Evolutionary conservation across 1,140 invertebrate genomes (phyloP), one percentile per base, ranked within the genome.

Genomic region (Calephelis virginiensis): DNA sequence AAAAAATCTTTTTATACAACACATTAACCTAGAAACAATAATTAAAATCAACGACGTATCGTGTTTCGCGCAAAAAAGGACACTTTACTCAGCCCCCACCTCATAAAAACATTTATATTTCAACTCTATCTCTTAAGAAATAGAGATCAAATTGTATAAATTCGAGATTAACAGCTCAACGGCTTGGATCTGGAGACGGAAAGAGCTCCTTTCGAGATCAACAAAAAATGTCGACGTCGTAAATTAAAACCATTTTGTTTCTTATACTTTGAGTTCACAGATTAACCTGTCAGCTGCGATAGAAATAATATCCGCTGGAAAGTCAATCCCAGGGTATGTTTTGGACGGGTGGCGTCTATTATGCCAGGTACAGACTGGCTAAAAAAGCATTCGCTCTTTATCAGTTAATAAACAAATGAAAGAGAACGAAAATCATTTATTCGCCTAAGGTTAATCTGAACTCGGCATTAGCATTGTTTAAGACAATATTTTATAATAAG

Each of bases 11-110:
- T 59, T 59, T 59, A 59, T 59, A 59, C 10, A 62, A 62, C 45
- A 67, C 40, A 43, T 37, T 13, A 45, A 60, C 50, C 48, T 63
- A 66, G 63, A 72, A 72, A 49, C 49, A 64, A 68, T 68, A 72
- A 68, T 72, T 72, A 46, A 63, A 50, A 68, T 43, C 50, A 72
- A 68, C 67, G 65, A 53, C 61, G 61, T 75, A 72, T 75, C 64
- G 50, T 75, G 67, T 75, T 75, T 68, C 73, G 38, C 70, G 38
- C 65, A 68, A 74, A 73, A 70, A 68, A 61, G 12, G 61, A 68
- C 63, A 49, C 50, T 28, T 28, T 49, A 63, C 50, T 37, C 62
- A 67, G 53, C 60, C 64, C 53, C 50, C 59, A 68, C 66, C 63
- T 53, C 40, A 46, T 64, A 49, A 56, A 68, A 59, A 69, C 63